Base-by-base conservation (phyloP, 2,113 vertebrate species). In the Myotis davidii region DNA sequence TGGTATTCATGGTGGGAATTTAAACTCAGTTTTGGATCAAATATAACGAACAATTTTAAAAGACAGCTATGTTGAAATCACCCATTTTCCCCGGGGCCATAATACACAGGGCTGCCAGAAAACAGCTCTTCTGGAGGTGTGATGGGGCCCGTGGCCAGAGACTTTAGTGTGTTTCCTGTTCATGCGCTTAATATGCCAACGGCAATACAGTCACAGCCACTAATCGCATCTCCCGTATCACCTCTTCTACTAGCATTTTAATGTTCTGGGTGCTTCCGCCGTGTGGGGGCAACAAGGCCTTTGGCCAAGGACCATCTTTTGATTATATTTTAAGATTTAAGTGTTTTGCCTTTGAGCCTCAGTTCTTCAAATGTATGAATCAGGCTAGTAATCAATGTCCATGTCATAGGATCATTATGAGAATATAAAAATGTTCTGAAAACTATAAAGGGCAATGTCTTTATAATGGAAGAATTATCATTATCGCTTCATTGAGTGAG, bases 321-420 rank as follows among this genome's bases (percentile, higher is more conserved):
- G 82, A 79, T 52, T 29, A 78, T 4, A 56, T 88, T 93, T 95
- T 72, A 45, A 81, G 92, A 72, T 59, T 16, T 52, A 73, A 79
- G 54, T 29, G 10, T 74, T 37, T 82, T 59, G n/a, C 13, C 9
- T 72, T 34, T 85, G 70, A 32, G 32, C 20, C 37, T 84, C 84
- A 10, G 34, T 78, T 91, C 42, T 88, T 84, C 52, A 56, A 45
- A 67, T 27, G 21, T n/a, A 45, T 54, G 61, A 70, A 54, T 88
- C 10, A 78, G 52, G 52, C 34, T 78, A 32, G 2, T 25, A 84
- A 39, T 45, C 64, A 25, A 39, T 34, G n/a, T 27, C 32, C 42
- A 65, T 45, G 29, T 85, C 59, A 45, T 29, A 83, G 37, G 61
- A 70, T 69, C 48, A 54, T 27, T 50, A 32, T 25, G 23, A 52